These are phyloP conservation scores for Batillaria attramentaria DNA, from an alignment of 1,140 invertebrate species.

Conservation along the genomic window DNA sequence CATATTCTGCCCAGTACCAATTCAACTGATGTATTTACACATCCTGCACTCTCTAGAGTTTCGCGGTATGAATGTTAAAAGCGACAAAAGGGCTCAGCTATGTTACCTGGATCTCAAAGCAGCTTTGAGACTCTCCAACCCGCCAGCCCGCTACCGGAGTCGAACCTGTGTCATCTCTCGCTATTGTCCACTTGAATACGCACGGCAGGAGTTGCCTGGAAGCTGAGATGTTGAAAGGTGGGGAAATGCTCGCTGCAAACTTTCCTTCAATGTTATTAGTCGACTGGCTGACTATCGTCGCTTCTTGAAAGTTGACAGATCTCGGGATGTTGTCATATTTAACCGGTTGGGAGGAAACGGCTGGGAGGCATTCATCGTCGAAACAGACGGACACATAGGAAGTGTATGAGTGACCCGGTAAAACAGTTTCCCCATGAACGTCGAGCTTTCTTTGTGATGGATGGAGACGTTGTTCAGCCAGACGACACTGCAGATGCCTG, in stretches of 20 bases:
- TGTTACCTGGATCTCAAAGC: background rate
- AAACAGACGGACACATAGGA: background rate
- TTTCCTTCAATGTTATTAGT: background rate
- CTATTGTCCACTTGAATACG: background rate
- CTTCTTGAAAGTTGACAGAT: background rate
- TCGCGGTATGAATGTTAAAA: background rate
- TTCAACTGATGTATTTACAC: too few relatives aligned
- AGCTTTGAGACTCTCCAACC: background rate
- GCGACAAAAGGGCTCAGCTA: background rate
- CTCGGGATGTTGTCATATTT: background rate
- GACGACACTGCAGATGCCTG: background rate
- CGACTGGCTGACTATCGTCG: background rate
- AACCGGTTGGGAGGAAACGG: background rate
- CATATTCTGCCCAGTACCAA: too few relatives aligned
- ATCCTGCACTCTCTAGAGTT: background rate
- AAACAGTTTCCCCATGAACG: background rate
- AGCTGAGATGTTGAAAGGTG: background rate
- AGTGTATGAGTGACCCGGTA: slow-evolving; percentile 6
- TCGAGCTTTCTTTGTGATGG: background rate
- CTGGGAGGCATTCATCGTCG: background rate
- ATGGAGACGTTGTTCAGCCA: too few relatives aligned
- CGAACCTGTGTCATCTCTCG: background rate
- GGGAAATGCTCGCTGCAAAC: background rate
- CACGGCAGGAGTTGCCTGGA: background rate
- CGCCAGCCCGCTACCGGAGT: background rate